These are phyloP conservation scores for Danio aesculapii DNA, from an alignment of 2,797 vertebrate genomes.

Conservation along the genomic window DNA sequence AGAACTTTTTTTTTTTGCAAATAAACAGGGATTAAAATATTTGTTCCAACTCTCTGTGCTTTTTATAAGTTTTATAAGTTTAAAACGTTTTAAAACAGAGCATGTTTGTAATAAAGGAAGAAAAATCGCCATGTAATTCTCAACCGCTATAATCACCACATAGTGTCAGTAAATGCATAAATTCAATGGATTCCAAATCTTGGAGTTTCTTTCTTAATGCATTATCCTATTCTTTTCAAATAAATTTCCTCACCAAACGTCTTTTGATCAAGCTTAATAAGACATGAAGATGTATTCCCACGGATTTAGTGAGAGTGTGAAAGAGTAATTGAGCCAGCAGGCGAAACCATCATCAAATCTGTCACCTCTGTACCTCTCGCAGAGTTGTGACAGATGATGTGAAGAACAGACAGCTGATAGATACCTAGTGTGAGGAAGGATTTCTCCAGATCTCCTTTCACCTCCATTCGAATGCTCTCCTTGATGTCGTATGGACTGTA, in stretches of 20 bases:
- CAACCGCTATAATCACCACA: too few relatives aligned
- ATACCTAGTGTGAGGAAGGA: constrained; percentile 94
- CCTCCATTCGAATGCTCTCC: constrained; percentile 94
- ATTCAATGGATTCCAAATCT: too few relatives aligned
- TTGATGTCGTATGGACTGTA: constrained; percentile 96
- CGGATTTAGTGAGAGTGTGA: not conserved
- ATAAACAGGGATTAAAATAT: too few relatives aligned
- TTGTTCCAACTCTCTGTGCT: too few relatives aligned
- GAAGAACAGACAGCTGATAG: not conserved
- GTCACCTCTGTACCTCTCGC: not conserved
- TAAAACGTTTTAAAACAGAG: too few relatives aligned
- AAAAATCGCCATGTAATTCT: too few relatives aligned
- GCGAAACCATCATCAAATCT: constrained; percentile 23
- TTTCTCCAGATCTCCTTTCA: constrained; percentile 93
- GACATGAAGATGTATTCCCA: not conserved
- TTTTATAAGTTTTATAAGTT: too few relatives aligned
- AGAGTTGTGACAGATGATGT: not conserved
- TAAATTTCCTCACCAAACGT: constrained; percentile 31
- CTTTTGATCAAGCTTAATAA: constrained; percentile 36
- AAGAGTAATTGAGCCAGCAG: not conserved
- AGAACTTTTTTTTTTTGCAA: too few relatives aligned
- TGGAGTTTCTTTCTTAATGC: not conserved
- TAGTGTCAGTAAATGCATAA: too few relatives aligned
- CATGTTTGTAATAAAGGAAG: too few relatives aligned
- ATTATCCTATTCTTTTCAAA: constrained; percentile 21